A percentile compares a stretch with the other conserved stretches of the same genome.
Evolutionary conservation across 1,140 invertebrate species (phyloP).

Genomic region (Lordiphosa clarofinis): DNA sequence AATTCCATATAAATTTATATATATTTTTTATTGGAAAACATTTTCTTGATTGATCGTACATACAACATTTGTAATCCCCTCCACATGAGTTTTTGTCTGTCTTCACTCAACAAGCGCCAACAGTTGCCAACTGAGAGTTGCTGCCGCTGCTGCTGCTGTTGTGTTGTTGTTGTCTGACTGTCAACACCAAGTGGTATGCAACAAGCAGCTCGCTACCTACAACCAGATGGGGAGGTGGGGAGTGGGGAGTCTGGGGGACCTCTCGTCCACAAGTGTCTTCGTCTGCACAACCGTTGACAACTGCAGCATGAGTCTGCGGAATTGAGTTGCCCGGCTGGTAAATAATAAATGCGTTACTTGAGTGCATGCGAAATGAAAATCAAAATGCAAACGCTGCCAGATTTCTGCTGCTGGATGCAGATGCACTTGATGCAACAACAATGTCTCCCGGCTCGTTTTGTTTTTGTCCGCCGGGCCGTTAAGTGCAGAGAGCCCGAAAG

Average conservation of each 20-base stretch:
- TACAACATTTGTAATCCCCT: constrained; percentile 5
- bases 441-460: constrained; percentile 51
- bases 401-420: constrained; percentile 46
- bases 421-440: constrained; percentile 41
- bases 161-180: constrained; percentile 49
- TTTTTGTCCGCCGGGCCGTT: constrained; percentile 62
- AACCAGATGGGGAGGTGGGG: background rate
- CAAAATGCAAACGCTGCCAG: constrained; percentile 73
- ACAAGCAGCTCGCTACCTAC: constrained; percentile 33
- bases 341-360: constrained; percentile 77
- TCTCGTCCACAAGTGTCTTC: constrained; percentile 47
- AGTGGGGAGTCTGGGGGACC: background rate
- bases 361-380: constrained; percentile 73
- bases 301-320: constrained; percentile 67
- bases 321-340: constrained; percentile 58
- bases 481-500: constrained; percentile 50
- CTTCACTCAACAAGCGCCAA: constrained; percentile 67
- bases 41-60: constrained; percentile 3
- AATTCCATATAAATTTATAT: no score
- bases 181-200: constrained; percentile 72
- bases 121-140: constrained; percentile 52
- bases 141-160: constrained; percentile 23
- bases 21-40: no score
- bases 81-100: constrained; percentile 17
- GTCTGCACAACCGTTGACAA: constrained; percentile 53